Conservation (phyloP, 1,140 invertebrate species). For the Lethrus apterus region DNA sequence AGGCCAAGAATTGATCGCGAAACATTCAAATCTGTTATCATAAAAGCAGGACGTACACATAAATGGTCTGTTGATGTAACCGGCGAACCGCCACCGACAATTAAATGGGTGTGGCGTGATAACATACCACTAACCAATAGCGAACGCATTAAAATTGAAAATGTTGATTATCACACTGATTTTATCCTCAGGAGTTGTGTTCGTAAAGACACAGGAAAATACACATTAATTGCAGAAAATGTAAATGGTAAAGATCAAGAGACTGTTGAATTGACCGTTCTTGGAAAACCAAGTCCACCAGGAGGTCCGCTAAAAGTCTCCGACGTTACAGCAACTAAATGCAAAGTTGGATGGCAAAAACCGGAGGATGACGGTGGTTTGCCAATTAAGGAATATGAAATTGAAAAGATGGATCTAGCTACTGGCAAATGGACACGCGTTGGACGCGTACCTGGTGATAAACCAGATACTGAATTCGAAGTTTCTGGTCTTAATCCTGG, state of each 20-base stretch:
- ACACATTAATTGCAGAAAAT: slow-evolving; percentile 84
- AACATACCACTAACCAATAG: slow-evolving; percentile 72
- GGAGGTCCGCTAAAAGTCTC: slow-evolving; percentile 84
- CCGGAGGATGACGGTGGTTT: slow-evolving; percentile 90
- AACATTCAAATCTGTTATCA: slow-evolving; percentile 77
- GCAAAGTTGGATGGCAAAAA: slow-evolving; percentile 83
- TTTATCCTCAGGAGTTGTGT: slow-evolving; percentile 76
- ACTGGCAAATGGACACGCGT: slow-evolving; percentile 87
- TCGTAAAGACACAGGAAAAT: slow-evolving; percentile 85
- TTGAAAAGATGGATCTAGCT: slow-evolving; percentile 89
- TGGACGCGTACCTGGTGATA: slow-evolving; percentile 66
- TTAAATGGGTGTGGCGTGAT: slow-evolving; percentile 81
- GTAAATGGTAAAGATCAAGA: slow-evolving; percentile 82
- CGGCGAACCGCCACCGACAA: slow-evolving; percentile 81
- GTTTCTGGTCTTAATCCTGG: slow-evolving; percentile 86
- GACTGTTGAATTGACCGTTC: slow-evolving; percentile 84
- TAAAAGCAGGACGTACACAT: slow-evolving; percentile 83
- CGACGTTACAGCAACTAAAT: slow-evolving; percentile 78
- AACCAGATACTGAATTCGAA: slow-evolving; percentile 71
- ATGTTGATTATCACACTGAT: slow-evolving; percentile 85
- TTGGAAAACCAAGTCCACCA: slow-evolving; percentile 78
- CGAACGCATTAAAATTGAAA: slow-evolving; percentile 83
- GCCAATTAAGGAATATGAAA: slow-evolving; percentile 89
- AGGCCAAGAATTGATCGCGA: slow-evolving; percentile 88
- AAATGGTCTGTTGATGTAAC: slow-evolving; percentile 87